Conservation (phyloP, 2,113 vertebrate species). For the Meles meles region DNA sequence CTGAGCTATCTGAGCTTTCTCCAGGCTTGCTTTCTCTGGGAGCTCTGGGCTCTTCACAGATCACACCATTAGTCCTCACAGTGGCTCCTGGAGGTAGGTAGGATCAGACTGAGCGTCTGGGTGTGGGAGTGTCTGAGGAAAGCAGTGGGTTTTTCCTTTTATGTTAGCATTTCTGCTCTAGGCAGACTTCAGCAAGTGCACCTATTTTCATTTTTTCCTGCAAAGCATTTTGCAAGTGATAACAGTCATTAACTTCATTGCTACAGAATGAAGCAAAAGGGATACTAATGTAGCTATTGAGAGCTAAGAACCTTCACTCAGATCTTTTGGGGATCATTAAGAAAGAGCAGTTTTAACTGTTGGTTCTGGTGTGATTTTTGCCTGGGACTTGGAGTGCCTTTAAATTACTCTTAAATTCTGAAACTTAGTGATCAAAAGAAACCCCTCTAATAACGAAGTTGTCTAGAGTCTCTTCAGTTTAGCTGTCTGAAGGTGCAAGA, state of each 20-base stretch:
- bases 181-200: not conserved
- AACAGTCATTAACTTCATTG: conserved; percentile 50
- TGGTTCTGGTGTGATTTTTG: conserved; percentile 3
- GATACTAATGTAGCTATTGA: not conserved
- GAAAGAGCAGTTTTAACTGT: conserved; percentile 17
- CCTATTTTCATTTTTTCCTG: conserved; percentile 49
- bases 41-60: not conserved
- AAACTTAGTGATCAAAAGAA: conserved; percentile 46
- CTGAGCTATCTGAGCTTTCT: not conserved
- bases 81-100: not conserved
- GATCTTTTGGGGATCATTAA: not conserved
- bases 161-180: conserved; percentile 33
- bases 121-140: not conserved
- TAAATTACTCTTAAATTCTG: conserved; percentile 42
- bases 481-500: conserved; percentile 28
- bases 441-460: not conserved
- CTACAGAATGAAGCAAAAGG: conserved; percentile 35
- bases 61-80: not conserved
- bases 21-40: not conserved
- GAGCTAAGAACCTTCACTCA: conserved; percentile 26
- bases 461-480: not conserved
- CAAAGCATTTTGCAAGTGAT: conserved; percentile 44
- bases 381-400: not conserved
- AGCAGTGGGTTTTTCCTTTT: not conserved
- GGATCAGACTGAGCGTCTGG: not conserved